Base-by-base conservation (phyloP, 1,140 invertebrate species). In the Sitodiplosis mosellana region DNA sequence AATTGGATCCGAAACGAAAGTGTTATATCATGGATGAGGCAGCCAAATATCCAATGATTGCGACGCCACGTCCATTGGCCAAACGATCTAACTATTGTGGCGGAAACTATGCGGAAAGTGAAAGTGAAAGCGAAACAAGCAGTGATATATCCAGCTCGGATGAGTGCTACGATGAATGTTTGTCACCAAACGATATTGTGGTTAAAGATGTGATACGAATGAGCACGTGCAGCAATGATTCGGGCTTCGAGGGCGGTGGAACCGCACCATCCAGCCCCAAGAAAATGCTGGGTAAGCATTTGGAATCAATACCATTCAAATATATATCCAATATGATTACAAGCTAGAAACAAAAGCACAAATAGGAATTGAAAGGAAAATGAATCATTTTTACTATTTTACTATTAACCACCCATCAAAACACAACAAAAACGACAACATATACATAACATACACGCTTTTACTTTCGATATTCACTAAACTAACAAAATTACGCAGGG, bases 1-100 rank as follows among this genome's bases (percentile, higher is more conserved):
- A 64, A 51, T 57, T 64, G 42, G 61, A 64, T 52, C 54, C 59
- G 5, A 57, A 53, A 7, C 60, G 56, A 49, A 64, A 64, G 33
- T 64, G 58, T 41, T 64, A 61, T 48, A 66, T 71, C n/a, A 74
- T 73, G 54, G 63, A 70, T 51, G 68, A 74, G 61, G 61, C 66
- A 48, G 65, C 72, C 33, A 55, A 64, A 2, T 69, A 66, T 54
- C 66, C 69, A 1, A 55, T 75, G 20, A 70, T 73, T 52, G 73
- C 73, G 17, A 74, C 71, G 36, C 72, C 73, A 15, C 65, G 71
- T 49, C 73, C 73, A 5, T 57, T 75, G 17, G 71, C 70, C 62
- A 75, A 74, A 54, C 59, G 58, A 8, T 61, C 61, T 49, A 58
- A 61, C 18, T 57, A 60, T 17, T 64, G 64, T 40, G 57, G 59